Base-by-base conservation (phyloP, 2,113 vertebrate genomes). In the Ibidorhyncha struthersii region DNA sequence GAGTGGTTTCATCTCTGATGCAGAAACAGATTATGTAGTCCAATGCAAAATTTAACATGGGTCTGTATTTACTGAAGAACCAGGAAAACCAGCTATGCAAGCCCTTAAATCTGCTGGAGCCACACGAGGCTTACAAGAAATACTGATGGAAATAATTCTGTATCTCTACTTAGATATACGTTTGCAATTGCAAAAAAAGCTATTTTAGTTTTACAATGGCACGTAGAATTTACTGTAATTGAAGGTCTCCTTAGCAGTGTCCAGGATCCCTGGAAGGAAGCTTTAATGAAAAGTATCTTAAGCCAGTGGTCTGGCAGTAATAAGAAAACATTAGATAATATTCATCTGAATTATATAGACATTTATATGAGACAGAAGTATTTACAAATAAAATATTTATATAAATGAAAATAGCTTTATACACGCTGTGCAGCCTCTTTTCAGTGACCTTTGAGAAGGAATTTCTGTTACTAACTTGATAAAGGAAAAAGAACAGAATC, bases 311-410 rank as follows among this genome's bases (percentile, higher is more conserved):
- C 58, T 70, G 55, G 56, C 45, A 86, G 15, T 89, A 78, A 77
- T 6, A 91, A 27, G 12, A 95, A 71, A 74, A 43, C 20, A 61
- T 83, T 81, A 56, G 23, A 26, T 58, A 93, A 90, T 49, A 92
- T 62, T 83, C 0, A 58, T 77, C 63, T 66, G 41, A 70, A 78
- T 89, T 73, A 94, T 21, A 86, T 0, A 74, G 49, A 43, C 27
- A 65, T 66, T 83, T 78, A 62, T 61, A 73, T 23, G 4, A 85
- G 50, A 27, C 45, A 88, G 30, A 69, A 90, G 52, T 88, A 86
- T 80, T 95, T 89, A 63, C 59, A 90, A 94, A 78, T 79, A 85
- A 90, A 86, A 63, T 50, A 92, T 71, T 91, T 73, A 76, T 36
- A 70, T 29, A 83, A 82, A 73, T 53, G 14, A 92, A 90, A 89